phyloP scores from a whole-genome alignment of 2,113 vertebrate genomes.

The Stomatorhinus ivindoensis region DNA sequence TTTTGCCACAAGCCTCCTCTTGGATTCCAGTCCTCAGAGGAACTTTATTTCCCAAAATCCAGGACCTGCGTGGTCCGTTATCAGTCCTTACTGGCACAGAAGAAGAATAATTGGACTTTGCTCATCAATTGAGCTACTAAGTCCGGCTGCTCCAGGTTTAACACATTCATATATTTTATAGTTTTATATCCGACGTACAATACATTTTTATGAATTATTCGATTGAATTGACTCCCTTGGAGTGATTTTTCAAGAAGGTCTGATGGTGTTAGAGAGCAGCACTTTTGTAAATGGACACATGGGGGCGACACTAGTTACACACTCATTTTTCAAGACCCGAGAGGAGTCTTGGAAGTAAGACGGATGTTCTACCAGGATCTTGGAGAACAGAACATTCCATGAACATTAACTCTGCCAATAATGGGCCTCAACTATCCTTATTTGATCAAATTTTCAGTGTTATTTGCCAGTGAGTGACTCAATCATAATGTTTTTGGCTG shows the following conservation, averaged over 20 bases:
- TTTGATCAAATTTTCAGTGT: not conserved
- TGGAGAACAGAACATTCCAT: not conserved
- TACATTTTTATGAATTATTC: not conserved
- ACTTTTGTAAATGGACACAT: not conserved
- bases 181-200: not conserved
- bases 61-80: not conserved
- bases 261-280: not conserved
- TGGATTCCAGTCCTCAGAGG: not conserved
- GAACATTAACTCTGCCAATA: not conserved
- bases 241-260: not conserved
- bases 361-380: not conserved
- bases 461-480: not conserved
- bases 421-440: not conserved
- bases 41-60: not conserved
- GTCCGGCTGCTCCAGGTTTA: not conserved
- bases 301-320: not conserved
- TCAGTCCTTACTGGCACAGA: not conserved
- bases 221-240: not conserved
- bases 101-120: not conserved
- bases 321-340: not conserved
- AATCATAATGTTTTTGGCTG: not conserved
- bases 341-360: not conserved
- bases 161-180: not conserved
- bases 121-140: not conserved
- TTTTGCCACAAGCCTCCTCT: not conserved